Conservation (phyloP, 1,140 invertebrate species). For the Eupeodes corollae region DNA sequence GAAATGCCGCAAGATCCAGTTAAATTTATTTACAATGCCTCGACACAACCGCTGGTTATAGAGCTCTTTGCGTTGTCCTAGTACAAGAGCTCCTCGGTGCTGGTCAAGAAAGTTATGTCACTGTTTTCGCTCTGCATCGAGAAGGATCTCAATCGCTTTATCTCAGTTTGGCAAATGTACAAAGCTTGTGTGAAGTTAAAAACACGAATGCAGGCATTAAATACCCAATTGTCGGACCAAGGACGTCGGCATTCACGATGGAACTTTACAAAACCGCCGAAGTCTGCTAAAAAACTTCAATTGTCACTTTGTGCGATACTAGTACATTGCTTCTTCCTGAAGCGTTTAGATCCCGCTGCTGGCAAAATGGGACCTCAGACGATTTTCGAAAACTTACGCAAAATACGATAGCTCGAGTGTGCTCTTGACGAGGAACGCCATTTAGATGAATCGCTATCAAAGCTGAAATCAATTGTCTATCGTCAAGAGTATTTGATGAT, state of each 20-base stretch:
- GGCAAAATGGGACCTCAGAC: constrained; percentile 5
- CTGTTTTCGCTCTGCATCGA: not conserved
- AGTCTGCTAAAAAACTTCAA: no score
- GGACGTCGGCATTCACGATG: constrained; percentile 6
- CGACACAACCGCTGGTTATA: constrained; percentile 6
- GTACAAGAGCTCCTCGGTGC: constrained; percentile 1
- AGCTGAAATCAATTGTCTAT: not conserved
- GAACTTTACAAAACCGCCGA: constrained; percentile 8
- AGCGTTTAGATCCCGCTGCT: constrained; percentile 4
- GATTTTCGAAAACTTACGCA: constrained; percentile 5
- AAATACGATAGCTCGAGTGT: constrained; percentile 9
- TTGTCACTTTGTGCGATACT: constrained; percentile 8
- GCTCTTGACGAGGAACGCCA: constrained; percentile 2
- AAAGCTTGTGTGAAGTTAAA: constrained; percentile 8
- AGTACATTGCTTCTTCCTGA: constrained; percentile 10
- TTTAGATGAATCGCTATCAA: not conserved
- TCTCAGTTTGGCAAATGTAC: constrained; percentile 8
- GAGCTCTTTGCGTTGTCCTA: constrained; percentile 4
- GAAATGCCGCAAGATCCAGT: constrained; percentile 4
- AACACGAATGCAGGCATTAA: constrained; percentile 5
- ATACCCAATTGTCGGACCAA: constrained; percentile 4
- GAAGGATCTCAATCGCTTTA: constrained; percentile 3
- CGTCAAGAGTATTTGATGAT: constrained; percentile 7
- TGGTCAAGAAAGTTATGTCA: constrained; percentile 5
- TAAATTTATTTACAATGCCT: constrained; percentile 7